Evolutionary conservation across 2,888 invertebrate genomes (phyloP).

Genomic region (Phorcus lineatus): DNA sequence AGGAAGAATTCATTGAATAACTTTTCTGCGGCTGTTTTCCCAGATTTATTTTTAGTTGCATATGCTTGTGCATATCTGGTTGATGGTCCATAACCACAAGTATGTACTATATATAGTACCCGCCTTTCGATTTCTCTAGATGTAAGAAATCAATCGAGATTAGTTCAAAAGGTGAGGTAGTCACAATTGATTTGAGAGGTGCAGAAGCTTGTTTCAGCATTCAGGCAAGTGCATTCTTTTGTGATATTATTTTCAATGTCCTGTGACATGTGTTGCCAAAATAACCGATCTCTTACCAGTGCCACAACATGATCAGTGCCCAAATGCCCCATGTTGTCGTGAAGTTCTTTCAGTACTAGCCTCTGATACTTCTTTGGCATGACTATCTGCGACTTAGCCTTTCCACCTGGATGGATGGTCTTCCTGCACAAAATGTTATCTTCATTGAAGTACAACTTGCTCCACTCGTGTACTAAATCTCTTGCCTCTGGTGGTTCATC

Average conservation of each 20-base stretch:
- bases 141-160: slow-evolving; percentile 3
- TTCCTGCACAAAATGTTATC: neutral
- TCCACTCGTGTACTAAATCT: neutral
- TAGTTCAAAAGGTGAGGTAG: neutral
- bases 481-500: neutral
- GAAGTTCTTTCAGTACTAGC: neutral
- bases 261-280: slow-evolving; percentile 5
- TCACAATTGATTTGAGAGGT: neutral
- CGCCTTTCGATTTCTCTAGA: neutral
- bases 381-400: neutral
- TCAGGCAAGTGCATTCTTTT: neutral
- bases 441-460: neutral
- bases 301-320: neutral
- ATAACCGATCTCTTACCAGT: neutral
- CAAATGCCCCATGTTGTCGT: slow-evolving; percentile 6
- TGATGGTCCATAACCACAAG: slow-evolving; percentile 18
- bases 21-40: neutral
- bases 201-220: neutral
- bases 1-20: neutral
- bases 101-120: slow-evolving; percentile 20
- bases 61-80: slow-evolving; percentile 23
- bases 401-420: neutral
- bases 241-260: slow-evolving; percentile 3
- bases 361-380: neutral
- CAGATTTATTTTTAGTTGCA: slow-evolving; percentile 10